Percentiles rank a stretch among this genome's conserved stretches.
Evolutionary conservation across 2,113 vertebrate species (phyloP).

Genomic region (Acrocephalus arundinaceus): DNA sequence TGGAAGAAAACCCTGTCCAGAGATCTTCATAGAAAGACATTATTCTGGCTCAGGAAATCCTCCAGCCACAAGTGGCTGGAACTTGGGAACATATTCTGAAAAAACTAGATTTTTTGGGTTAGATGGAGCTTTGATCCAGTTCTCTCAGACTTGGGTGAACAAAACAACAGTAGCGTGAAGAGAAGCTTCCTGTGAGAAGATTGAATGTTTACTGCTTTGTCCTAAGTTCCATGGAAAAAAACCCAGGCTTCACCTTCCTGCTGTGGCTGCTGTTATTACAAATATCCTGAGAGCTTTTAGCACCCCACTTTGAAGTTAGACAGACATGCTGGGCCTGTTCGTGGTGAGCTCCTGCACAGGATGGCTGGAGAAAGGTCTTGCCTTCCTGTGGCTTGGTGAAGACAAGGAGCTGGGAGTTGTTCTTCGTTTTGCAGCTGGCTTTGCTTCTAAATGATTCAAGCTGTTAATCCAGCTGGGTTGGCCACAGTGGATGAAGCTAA

Average conservation of each 20-base stretch:
- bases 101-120: slow-evolving; percentile 7
- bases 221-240: background rate
- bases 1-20: background rate
- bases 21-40: background rate
- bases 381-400: background rate
- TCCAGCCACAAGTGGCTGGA: background rate
- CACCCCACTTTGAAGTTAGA: accelerated
- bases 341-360: background rate
- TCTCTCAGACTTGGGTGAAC: background rate
- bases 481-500: background rate
- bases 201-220: background rate
- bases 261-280: background rate
- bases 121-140: slow-evolving; percentile 4
- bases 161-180: background rate
- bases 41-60: slow-evolving; percentile 14
- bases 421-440: background rate
- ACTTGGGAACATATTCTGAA: background rate
- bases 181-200: background rate
- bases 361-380: background rate
- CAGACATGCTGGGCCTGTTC: background rate
- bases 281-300: background rate
- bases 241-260: background rate
- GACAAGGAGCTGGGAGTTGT: background rate
- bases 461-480: background rate
- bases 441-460: background rate